Percentiles rank a stretch among this genome's conserved stretches.
phyloP scores from a whole-genome alignment of 2,888 invertebrate species.

The Pristionchus japonicus region DNA sequence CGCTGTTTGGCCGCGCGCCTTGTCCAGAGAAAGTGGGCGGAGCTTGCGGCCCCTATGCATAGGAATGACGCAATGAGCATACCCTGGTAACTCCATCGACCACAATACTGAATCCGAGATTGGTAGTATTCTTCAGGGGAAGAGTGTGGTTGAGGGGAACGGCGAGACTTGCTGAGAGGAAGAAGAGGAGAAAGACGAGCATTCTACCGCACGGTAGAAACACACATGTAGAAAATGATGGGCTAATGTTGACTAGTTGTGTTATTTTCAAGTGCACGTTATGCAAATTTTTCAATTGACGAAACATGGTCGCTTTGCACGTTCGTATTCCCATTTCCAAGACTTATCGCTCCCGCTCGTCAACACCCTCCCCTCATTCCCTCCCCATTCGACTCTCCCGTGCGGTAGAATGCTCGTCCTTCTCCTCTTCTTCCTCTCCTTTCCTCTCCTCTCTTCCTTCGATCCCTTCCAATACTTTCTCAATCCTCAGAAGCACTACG shows the following conservation, averaged over 20 bases:
- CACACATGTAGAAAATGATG: not conserved
- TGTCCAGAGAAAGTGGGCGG: too few relatives aligned
- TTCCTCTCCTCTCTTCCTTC: not conserved
- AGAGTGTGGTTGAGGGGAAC: not conserved
- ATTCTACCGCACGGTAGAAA: not conserved
- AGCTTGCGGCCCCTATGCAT: not conserved
- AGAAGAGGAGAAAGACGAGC: not conserved
- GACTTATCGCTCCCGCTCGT: too few relatives aligned
- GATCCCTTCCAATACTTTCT: too few relatives aligned
- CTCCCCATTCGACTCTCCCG: not conserved
- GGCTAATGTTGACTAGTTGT: too few relatives aligned
- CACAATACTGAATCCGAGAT: not conserved
- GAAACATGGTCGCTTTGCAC: too few relatives aligned
- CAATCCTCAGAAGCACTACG: too few relatives aligned
- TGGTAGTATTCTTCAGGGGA: not conserved
- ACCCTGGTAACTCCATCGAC: not conserved
- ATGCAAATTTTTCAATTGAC: too few relatives aligned
- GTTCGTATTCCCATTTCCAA: too few relatives aligned
- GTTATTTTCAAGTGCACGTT: too few relatives aligned
- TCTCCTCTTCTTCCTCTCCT: not conserved
- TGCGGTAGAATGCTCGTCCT: slow-evolving; percentile 7
- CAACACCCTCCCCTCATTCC: not conserved
- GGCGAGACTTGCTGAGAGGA: not conserved
- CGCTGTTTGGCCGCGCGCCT: too few relatives aligned
- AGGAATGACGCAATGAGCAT: not conserved